Base-by-base conservation (phyloP, 2,888 invertebrate genomes). In the Nymphalis urticae region DNA sequence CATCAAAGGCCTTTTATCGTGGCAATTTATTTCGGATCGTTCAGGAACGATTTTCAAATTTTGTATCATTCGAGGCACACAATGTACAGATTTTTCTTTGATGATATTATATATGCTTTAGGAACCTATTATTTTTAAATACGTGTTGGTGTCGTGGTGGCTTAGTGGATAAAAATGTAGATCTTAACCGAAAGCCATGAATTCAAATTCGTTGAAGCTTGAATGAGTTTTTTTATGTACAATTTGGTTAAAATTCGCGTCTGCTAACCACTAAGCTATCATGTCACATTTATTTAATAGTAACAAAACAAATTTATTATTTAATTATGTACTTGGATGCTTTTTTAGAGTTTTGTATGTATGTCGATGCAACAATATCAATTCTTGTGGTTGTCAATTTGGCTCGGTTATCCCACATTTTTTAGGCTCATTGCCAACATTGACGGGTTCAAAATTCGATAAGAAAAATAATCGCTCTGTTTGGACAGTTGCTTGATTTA, bases 361-460 rank as follows among this genome's bases (percentile, higher is more conserved):
- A 42, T 58, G 58, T 58, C 58, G 58, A 58, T 71, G 63, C 63
- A 27, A 65, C 62, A 68, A 64, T 66, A 68, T 72, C 68, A 68
- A 70, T 72, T 72, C 60, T 51, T 71, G 71, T 71, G 53, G 64
- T 64, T 68, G 66, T 71, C 71, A 71, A 71, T 72, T 72, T 72
- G 72, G 72, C 72, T 66, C 68, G 42, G 71, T 51, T 62, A 64
- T 66, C 62, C 68, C 61, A 64, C 54, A 69, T 71, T 71, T 64
- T 72, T 71, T 72, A 69, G 72, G 72, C 71, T 69, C 71, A 60
- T 50, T 66, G 72, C 72, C 72, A 72, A 62, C 66, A 66, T 62
- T 68, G 70, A 64, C 59, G 64, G 58, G 54, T 64, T 68, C 62
- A 68, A 68, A 71, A 71, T 62, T 64, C 71, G 64, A 71, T 72